phyloP scores from a whole-genome alignment of 2,113 vertebrate species.

The Triplophysa tibetana region DNA sequence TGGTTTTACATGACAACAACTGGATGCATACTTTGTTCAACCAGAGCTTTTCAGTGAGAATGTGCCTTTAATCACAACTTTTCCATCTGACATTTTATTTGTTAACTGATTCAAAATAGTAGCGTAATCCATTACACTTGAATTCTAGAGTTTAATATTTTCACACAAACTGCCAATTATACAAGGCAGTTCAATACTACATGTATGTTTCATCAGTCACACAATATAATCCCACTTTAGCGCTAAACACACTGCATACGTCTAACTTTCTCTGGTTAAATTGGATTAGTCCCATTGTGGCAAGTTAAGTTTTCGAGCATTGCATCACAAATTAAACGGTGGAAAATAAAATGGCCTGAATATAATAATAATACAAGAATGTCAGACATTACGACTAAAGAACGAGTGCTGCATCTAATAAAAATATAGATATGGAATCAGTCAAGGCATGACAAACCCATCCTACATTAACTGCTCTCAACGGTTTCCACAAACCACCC shows the following conservation, averaged over 20 bases:
- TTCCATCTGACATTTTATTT: background rate
- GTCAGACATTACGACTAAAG: slow-evolving; percentile 18
- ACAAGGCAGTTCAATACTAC: slow-evolving; percentile 2
- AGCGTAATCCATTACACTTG: background rate
- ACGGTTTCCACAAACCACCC: background rate
- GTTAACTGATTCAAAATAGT: background rate
- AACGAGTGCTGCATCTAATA: background rate
- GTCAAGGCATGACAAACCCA: background rate
- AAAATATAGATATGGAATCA: background rate
- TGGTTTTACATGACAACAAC: slow-evolving; percentile 38
- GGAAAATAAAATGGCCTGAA: slow-evolving; percentile 7
- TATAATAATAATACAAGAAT: slow-evolving; percentile 19
- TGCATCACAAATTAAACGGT: slow-evolving; percentile 23
- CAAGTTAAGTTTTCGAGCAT: background rate
- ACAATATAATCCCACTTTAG: background rate
- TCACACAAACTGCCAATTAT: background rate
- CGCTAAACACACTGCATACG: background rate
- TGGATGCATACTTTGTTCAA: slow-evolving; percentile 32
- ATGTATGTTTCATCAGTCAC: background rate
- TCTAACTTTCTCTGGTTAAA: background rate
- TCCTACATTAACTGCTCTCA: background rate
- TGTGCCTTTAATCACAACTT: background rate
- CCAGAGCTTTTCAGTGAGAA: background rate
- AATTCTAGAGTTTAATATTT: background rate
- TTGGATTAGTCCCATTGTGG: background rate